Evolutionary conservation across 2,113 vertebrate genomes (phyloP), one percentile per base, ranked within the genome.

Genomic region (Macrotus californicus): DNA sequence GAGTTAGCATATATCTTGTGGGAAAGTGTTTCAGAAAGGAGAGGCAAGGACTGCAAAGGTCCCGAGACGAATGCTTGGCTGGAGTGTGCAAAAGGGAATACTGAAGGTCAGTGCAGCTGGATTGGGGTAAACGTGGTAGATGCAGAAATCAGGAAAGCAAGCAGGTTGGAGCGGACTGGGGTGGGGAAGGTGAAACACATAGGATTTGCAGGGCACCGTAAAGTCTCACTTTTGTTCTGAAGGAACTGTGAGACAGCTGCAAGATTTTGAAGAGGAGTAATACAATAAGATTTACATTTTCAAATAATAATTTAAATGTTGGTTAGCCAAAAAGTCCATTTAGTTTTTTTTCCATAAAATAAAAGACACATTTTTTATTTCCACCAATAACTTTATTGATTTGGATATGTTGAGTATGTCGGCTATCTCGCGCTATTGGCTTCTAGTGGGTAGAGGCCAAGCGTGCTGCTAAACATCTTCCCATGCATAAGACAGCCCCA

Each of bases 101-200:
- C 31, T 5, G 12, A 22, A 92, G 24, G 15, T 2, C n/a, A 41
- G 4, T 3, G 22, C 36, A 21, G 24, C 2, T 77, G 18, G 29
- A 70, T 9, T 12, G 2, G 11, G 6, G 5, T n/a, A 26, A 19
- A 3, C 2, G 0, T 16, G n/a, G 14, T 12, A 87, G 18, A 39
- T 3, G 0, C 2, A 26, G 29, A 85, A 85, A 75, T 67, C 21
- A 56, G 16, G 34, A 86, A 76, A 70, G 4, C 7, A 7, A 84
- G 14, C 21, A 48, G 39, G 64, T n/a, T 50, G 46, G 59, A 67
- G 26, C 24, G 41, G 48, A 46, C 29, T 26, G 36, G 31, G 43
- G 16, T 9, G 19, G 19, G 29, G n/a, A 41, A 16, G 41, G 34
- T 5, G 34, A 41, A 69, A 1, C 7, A 16, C 29, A 13, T 7